These are phyloP conservation scores for Hemaris fuciformis DNA, from an alignment of 2,888 invertebrate genomes.

Conservation along the genomic window DNA sequence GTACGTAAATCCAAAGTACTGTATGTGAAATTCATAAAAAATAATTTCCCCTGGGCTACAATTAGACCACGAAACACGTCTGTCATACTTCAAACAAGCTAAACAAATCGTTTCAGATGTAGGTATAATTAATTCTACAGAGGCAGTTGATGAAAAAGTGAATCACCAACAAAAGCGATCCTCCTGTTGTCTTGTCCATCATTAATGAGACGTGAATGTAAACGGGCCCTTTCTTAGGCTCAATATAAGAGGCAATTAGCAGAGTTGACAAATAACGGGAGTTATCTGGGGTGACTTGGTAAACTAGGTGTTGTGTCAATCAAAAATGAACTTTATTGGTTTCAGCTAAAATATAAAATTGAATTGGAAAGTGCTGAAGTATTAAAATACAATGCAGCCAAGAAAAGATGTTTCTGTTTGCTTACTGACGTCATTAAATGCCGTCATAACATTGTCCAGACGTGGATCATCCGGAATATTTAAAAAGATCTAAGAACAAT, in stretches of 20 bases:
- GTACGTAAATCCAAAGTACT: no score
- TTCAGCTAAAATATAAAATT: conserved; percentile 19
- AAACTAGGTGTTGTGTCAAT: conserved; percentile 28
- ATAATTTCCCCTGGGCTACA: background rate
- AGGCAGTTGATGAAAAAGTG: background rate
- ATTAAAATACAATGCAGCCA: conserved; percentile 55
- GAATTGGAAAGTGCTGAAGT: background rate
- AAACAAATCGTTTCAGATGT: background rate
- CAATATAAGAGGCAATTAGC: conserved; percentile 57
- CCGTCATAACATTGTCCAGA: conserved; percentile 54
- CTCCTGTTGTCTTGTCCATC: conserved; percentile 30
- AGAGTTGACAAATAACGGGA: conserved; percentile 54
- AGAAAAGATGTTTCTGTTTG: conserved; percentile 62
- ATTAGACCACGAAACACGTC: background rate
- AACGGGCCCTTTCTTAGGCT: conserved; percentile 42
- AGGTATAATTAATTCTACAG: background rate
- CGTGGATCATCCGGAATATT: conserved; percentile 50
- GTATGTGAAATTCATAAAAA: background rate
- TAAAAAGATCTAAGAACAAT: conserved; percentile 22
- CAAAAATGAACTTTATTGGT: conserved; percentile 18
- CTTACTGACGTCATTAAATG: conserved; percentile 69
- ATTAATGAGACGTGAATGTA: conserved; percentile 55
- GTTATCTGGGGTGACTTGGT: conserved; percentile 40
- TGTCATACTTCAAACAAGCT: background rate
- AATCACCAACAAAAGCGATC: conserved; percentile 18